Conservation (phyloP, 2,888 invertebrate species). For the Hypomecis atomaria region DNA sequence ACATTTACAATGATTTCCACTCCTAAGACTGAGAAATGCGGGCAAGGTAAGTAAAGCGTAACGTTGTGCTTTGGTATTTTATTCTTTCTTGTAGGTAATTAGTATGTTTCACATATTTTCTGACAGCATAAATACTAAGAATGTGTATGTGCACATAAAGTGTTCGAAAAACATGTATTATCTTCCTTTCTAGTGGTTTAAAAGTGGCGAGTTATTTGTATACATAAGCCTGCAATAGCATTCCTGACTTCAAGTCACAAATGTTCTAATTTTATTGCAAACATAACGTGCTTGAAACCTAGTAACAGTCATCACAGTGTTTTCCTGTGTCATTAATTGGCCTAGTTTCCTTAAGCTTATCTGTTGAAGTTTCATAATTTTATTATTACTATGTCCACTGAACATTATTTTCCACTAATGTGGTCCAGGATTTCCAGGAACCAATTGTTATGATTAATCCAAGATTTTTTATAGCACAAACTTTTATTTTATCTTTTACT, state of each 20-base stretch:
- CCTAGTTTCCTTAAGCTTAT: not conserved
- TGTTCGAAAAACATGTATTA: too few species aligned
- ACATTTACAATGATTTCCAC: slow-evolving; percentile 77
- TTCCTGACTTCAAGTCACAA: not conserved
- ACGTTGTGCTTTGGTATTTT: slow-evolving; percentile 44
- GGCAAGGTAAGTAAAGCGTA: slow-evolving; percentile 74
- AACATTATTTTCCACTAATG: too few species aligned
- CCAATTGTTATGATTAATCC: too few species aligned
- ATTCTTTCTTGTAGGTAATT: slow-evolving; percentile 8
- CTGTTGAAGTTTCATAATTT: not conserved
- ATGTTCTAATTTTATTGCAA: too few species aligned
- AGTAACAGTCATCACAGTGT: not conserved
- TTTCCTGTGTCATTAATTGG: slow-evolving; percentile 3
- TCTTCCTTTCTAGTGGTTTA: too few species aligned
- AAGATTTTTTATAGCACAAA: not conserved
- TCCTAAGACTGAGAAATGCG: slow-evolving; percentile 81
- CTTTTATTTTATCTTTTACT: not conserved
- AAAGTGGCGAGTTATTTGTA: not conserved
- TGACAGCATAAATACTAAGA: not conserved
- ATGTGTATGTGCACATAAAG: not conserved
- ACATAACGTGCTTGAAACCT: too few species aligned
- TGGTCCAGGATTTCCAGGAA: too few species aligned
- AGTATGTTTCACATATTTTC: slow-evolving; percentile 1
- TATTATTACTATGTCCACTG: too few species aligned
- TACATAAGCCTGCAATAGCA: not conserved